phyloP scores from a whole-genome alignment of 2,113 vertebrate genomes.

The Podarcis cretensis region DNA sequence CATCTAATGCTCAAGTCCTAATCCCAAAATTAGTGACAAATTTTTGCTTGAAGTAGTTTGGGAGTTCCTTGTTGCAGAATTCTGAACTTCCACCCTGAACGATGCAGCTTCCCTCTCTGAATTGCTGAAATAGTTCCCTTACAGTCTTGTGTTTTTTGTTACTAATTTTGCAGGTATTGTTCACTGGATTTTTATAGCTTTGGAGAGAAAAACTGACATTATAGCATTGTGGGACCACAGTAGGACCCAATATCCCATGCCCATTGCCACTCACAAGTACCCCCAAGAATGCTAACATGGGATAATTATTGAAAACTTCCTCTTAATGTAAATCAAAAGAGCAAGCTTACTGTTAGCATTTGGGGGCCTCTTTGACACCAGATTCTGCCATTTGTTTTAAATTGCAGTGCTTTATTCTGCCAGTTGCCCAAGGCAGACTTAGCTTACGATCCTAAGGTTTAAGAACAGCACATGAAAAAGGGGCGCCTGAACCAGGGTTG shows the following conservation, averaged over 20 bases:
- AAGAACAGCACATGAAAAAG: background rate
- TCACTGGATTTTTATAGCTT: background rate
- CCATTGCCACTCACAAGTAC: background rate
- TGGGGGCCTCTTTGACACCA: background rate
- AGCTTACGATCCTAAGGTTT: background rate
- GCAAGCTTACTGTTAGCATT: background rate
- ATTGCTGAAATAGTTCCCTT: background rate
- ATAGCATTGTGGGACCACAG: rapidly evolving
- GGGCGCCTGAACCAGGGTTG: background rate
- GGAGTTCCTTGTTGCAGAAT: background rate
- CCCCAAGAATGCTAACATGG: background rate
- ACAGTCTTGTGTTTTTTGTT: background rate
- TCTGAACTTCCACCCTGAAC: background rate
- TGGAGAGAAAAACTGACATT: background rate
- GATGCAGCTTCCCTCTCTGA: background rate
- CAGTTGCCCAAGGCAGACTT: too few relatives aligned
- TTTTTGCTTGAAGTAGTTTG: background rate
- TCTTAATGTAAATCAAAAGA: background rate
- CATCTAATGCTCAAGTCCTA: background rate
- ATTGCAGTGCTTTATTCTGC: background rate
- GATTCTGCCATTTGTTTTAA: background rate
- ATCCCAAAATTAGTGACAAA: background rate
- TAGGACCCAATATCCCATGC: rapidly evolving
- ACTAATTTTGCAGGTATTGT: background rate
- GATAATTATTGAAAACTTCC: background rate